These are phyloP conservation scores for Notiomystis cincta DNA, from an alignment of 2,113 vertebrate species.

Conservation along the genomic window DNA sequence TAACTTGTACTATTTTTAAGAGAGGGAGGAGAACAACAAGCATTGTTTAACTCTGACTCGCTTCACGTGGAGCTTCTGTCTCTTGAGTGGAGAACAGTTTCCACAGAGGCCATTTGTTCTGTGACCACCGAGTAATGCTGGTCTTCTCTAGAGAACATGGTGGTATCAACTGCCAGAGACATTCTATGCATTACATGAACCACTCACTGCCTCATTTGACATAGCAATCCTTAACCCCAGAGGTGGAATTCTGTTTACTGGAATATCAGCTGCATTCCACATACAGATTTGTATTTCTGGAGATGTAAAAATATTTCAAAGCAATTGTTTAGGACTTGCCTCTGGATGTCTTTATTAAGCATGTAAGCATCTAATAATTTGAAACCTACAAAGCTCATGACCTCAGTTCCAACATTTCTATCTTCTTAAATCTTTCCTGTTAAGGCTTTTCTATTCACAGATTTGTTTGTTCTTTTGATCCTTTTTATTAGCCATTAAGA, in stretches of 20 bases:
- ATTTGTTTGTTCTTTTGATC: not conserved
- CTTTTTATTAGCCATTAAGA: not conserved
- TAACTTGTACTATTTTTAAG: not conserved
- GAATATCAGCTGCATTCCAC: not conserved
- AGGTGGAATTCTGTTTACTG: not conserved
- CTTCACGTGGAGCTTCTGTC: not conserved
- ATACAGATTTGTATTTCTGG: not conserved
- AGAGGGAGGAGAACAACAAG: not conserved
- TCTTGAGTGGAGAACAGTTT: not conserved
- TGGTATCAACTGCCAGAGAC: not conserved
- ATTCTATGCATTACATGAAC: not conserved
- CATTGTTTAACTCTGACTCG: not conserved
- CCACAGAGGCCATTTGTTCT: not conserved
- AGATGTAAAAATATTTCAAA: not conserved
- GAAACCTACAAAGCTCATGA: not conserved
- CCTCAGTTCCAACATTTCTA: not conserved
- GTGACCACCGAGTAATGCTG: not conserved
- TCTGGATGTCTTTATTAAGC: not conserved
- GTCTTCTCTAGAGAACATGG: not conserved
- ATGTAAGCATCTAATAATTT: not conserved
- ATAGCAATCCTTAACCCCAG: not conserved
- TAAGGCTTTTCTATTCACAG: not conserved
- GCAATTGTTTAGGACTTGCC: not conserved
- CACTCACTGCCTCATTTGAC: fast-evolving
- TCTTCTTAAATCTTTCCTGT: not conserved